Percentiles rank a stretch among this genome's conserved stretches.
phyloP scores from a whole-genome alignment of 2,888 invertebrate genomes.

The Dasysyrphus albostriatus region DNA sequence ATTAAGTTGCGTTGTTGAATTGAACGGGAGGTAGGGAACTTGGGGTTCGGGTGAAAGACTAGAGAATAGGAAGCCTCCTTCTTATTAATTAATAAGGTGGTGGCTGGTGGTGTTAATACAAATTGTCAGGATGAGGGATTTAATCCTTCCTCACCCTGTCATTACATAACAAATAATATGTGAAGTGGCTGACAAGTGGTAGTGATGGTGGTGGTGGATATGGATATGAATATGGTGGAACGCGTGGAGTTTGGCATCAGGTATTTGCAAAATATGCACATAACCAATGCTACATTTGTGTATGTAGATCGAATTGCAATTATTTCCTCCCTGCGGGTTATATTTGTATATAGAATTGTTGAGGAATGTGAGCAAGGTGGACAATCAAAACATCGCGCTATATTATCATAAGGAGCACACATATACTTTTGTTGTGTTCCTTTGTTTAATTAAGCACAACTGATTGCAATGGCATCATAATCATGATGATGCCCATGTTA shows the following conservation, averaged over 20 bases:
- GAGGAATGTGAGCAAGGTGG: slow-evolving; percentile 31
- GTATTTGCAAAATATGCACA: slow-evolving; percentile 67
- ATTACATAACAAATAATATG: slow-evolving; percentile 71
- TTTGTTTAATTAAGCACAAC: slow-evolving; percentile 74
- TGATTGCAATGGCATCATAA: slow-evolving; percentile 66
- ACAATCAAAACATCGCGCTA: slow-evolving; percentile 68
- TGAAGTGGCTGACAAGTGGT: slow-evolving; percentile 56
- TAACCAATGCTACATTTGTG: slow-evolving; percentile 42
- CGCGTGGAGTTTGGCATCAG: slow-evolving; percentile 47
- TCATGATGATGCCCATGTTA: slow-evolving; percentile 38
- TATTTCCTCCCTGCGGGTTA: slow-evolving; percentile 55
- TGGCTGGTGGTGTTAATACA: slow-evolving; percentile 53
- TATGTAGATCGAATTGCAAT: slow-evolving; percentile 74
- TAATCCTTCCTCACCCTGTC: slow-evolving; percentile 65
- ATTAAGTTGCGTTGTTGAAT: slow-evolving; percentile 7
- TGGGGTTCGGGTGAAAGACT: slow-evolving; percentile 13
- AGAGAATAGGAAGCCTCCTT: slow-evolving; percentile 43
- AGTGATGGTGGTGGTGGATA: slow-evolving; percentile 41
- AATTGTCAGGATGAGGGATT: slow-evolving; percentile 58
- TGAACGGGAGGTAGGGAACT: not conserved
- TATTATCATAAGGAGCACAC: slow-evolving; percentile 67
- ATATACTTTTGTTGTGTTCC: slow-evolving; percentile 66
- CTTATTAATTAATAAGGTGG: slow-evolving; percentile 74
- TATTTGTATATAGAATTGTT: slow-evolving; percentile 2
- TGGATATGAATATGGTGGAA: slow-evolving; percentile 24